These are phyloP conservation scores for Ranitomeya imitator DNA, from an alignment of 2,113 vertebrate genomes.

Conservation along the genomic window DNA sequence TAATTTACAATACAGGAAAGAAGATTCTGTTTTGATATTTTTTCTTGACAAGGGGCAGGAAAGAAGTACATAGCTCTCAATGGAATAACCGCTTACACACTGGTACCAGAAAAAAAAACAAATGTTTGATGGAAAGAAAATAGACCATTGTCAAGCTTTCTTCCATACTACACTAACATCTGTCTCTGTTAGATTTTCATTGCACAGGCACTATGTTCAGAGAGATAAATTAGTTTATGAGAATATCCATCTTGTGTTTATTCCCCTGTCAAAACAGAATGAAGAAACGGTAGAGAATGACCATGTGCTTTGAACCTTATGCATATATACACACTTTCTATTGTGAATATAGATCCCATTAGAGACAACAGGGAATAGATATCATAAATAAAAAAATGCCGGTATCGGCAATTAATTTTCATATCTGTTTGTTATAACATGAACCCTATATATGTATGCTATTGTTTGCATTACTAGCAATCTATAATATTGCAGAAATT, in stretches of 20 bases:
- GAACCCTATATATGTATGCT: background rate
- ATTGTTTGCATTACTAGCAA: background rate
- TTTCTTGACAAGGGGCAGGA: constrained; percentile 8
- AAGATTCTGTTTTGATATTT: background rate
- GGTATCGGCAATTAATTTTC: background rate
- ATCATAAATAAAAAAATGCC: background rate
- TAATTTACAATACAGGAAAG: background rate
- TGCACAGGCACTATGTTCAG: constrained; percentile 9
- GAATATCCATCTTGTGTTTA: constrained; percentile 15
- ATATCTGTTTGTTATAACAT: background rate
- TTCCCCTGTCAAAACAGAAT: constrained; percentile 1
- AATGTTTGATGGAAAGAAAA: constrained; percentile 23
- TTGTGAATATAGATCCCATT: background rate
- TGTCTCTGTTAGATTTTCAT: constrained; percentile 16
- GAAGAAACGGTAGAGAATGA: background rate
- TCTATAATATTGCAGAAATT: too few species aligned
- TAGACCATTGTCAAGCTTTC: constrained; percentile 21
- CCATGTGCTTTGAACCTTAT: background rate
- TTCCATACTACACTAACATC: constrained; percentile 8
- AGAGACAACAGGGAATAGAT: background rate
- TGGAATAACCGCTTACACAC: background rate
- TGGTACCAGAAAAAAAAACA: constrained; percentile 2
- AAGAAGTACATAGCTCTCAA: background rate
- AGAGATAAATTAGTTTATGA: constrained; percentile 19
- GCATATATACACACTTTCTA: background rate